These are phyloP conservation scores for Dendrolimus punctatus DNA, from an alignment of 1,140 invertebrate genomes.

Conservation along the genomic window DNA sequence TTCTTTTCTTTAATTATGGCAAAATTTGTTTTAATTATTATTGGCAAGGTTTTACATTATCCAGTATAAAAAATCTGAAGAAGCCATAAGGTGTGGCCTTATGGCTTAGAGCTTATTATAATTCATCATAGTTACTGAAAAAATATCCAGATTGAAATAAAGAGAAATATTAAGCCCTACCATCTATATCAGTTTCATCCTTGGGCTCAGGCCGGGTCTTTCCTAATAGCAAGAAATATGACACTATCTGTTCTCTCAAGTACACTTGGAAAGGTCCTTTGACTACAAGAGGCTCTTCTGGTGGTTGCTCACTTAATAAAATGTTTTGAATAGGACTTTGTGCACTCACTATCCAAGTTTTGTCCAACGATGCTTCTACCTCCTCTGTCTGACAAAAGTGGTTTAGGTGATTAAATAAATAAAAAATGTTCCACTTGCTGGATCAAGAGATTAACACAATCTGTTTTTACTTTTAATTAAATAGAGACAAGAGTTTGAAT, in stretches of 20 bases:
- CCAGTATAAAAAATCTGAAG: too few species aligned
- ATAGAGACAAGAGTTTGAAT: too few species aligned
- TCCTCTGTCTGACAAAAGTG: slow-evolving; percentile 74
- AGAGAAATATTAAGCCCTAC: slow-evolving; percentile 60
- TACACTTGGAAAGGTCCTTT: slow-evolving; percentile 92
- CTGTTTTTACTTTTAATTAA: too few species aligned
- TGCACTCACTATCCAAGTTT: slow-evolving; percentile 95
- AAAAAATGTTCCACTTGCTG: not conserved
- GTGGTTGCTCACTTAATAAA: slow-evolving; percentile 80
- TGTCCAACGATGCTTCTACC: slow-evolving; percentile 84
- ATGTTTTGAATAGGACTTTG: slow-evolving; percentile 86
- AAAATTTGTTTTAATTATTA: too few species aligned
- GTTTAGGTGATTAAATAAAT: slow-evolving; percentile 1
- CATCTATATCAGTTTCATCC: slow-evolving; percentile 74
- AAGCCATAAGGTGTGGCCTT: slow-evolving; percentile 1
- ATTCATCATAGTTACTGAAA: not conserved
- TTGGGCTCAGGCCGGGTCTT: slow-evolving; percentile 50
- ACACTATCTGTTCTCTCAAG: slow-evolving; percentile 80
- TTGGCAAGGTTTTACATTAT: too few species aligned
- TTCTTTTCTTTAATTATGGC: too few species aligned
- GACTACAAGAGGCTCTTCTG: slow-evolving; percentile 83
- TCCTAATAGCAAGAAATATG: slow-evolving; percentile 90
- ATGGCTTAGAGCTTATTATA: slow-evolving; percentile 1
- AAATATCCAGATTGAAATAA: slow-evolving; percentile 1
- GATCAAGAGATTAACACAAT: too few species aligned